phyloP scores from a whole-genome alignment of 2,888 invertebrate genomes.

The Drosophila phalerata region DNA sequence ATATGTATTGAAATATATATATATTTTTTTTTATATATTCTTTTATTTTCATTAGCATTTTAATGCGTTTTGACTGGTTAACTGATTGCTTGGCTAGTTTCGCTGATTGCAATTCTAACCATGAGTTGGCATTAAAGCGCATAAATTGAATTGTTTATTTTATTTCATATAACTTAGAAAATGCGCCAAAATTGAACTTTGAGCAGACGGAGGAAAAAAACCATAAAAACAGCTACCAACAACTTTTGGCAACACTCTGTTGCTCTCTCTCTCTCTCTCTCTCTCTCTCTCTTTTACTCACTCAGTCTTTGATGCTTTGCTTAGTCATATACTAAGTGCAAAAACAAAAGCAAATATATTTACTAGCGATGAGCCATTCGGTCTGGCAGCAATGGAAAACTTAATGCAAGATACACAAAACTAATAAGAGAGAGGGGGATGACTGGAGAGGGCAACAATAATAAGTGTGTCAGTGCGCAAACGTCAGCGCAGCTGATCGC shows the following conservation, averaged over 20 bases:
- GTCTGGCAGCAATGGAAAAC: conserved; percentile 60
- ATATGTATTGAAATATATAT: not conserved
- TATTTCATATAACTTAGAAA: conserved; percentile 18
- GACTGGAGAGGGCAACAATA: not conserved
- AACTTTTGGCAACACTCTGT: conserved; percentile 32
- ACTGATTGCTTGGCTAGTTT: conserved; percentile 38
- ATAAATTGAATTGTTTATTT: conserved; percentile 42
- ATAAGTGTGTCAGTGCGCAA: conserved; percentile 79
- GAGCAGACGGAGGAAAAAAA: conserved; percentile 49
- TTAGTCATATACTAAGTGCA: conserved; percentile 66
- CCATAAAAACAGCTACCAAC: conserved; percentile 46
- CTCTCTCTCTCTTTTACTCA: too few species aligned
- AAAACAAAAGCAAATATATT: conserved; percentile 27
- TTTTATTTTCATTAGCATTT: conserved; percentile 58
- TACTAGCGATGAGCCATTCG: conserved; percentile 69
- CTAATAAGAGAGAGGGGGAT: conserved; percentile 2
- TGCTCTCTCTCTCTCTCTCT: not conserved
- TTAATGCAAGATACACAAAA: conserved; percentile 58
- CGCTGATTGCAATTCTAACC: conserved; percentile 38
- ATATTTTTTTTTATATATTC: conserved; percentile 29
- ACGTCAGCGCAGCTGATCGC: conserved; percentile 79
- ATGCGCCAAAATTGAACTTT: conserved; percentile 62
- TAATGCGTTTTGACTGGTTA: conserved; percentile 48
- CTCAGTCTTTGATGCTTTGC: conserved; percentile 16
- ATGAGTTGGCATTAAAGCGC: conserved; percentile 64